Evolutionary conservation across 2,113 vertebrate genomes (phyloP).

Genomic region (Hipposideros armiger): DNA sequence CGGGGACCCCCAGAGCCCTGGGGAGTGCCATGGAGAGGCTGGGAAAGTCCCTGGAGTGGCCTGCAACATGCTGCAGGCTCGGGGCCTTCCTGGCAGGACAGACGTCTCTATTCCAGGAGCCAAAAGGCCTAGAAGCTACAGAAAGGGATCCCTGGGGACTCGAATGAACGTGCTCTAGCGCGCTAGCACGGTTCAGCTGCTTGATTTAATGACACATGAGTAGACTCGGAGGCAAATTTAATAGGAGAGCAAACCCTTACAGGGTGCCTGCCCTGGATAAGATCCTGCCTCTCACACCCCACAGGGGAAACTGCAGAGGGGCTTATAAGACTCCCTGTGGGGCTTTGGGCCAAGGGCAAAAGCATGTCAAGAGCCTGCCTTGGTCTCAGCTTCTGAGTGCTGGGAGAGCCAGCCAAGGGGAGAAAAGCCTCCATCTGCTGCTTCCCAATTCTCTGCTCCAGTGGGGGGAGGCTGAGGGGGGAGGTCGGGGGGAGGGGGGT

Average conservation of each 20-base stretch:
- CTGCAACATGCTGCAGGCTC: neutral
- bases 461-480: neutral
- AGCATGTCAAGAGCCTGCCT: neutral
- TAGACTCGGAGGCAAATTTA: conserved; percentile 9
- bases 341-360: neutral
- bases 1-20: neutral
- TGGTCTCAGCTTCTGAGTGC: neutral
- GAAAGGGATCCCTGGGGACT: conserved; percentile 58
- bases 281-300: neutral
- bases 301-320: neutral
- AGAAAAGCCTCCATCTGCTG: conserved; percentile 61
- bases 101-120: conserved; percentile 65
- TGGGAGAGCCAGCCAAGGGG: neutral
- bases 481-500: neutral
- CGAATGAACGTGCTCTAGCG: conserved; percentile 38
- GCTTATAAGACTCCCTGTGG: neutral
- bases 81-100: conserved; percentile 66
- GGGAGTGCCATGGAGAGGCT: neutral
- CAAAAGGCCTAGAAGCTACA: conserved; percentile 45
- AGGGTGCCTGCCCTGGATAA: conserved; percentile 33
- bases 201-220: conserved; percentile 70
- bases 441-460: conserved; percentile 25
- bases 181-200: conserved; percentile 25
- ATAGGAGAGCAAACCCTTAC: neutral
- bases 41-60: conserved; percentile 15